Percentiles rank a stretch among this genome's conserved stretches.
These are phyloP conservation scores for Dorcus hopei DNA, from an alignment of 2,888 invertebrate genomes.

Conservation along the genomic window DNA sequence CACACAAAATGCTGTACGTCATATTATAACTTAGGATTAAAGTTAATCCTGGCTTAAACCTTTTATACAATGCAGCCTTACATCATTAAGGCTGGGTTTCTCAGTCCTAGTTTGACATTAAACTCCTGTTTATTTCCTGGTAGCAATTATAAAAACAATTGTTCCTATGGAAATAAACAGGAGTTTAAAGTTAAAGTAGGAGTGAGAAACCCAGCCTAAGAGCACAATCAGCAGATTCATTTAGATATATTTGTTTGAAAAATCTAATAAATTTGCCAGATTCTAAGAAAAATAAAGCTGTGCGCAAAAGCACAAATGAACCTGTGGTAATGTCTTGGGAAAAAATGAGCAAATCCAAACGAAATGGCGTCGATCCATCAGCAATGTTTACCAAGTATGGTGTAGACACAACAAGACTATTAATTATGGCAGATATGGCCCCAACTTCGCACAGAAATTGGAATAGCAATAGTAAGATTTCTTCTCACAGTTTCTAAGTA, in stretches of 20 bases:
- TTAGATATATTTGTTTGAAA: not conserved
- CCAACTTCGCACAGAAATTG: conserved; percentile 88
- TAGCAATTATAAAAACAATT: no score
- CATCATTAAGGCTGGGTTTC: no score
- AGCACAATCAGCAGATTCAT: no score
- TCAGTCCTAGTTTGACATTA: no score
- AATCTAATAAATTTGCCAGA: conserved; percentile 36
- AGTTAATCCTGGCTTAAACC: no score
- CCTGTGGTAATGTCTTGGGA: conserved; percentile 80
- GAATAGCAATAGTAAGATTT: conserved; percentile 85
- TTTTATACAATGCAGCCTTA: no score
- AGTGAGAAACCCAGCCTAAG: no score
- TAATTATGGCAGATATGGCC: conserved; percentile 85
- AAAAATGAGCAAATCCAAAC: conserved; percentile 99
- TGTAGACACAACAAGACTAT: conserved; percentile 83
- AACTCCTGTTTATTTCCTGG: no score
- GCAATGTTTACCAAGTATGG: conserved; percentile 78
- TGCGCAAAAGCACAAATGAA: conserved; percentile 62
- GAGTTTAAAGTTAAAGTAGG: no score
- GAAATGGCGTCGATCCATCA: conserved; percentile 93
- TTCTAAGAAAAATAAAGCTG: conserved; percentile 59
- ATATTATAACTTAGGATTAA: no score
- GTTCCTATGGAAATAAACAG: no score
- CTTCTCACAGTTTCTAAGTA: not conserved
- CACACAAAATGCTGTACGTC: no score